Conservation (phyloP, 2,113 vertebrate genomes). For the Gavialis gangeticus region DNA sequence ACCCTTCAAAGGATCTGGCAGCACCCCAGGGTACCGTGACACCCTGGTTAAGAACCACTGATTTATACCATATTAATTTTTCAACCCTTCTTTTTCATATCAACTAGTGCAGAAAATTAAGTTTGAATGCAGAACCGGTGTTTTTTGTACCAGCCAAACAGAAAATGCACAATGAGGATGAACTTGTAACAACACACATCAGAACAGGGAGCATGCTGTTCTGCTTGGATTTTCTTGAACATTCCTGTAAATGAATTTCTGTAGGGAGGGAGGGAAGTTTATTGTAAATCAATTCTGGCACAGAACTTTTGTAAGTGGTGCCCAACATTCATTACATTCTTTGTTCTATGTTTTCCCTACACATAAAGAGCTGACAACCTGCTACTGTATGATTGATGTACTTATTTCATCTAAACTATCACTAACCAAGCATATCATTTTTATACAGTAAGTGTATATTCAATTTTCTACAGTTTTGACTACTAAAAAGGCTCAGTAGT, state of each 20-base stretch:
- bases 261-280: conserved; percentile 32
- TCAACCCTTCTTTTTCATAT: not conserved
- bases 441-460: conserved; percentile 84
- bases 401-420: conserved; percentile 84
- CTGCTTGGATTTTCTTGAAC: conserved; percentile 7
- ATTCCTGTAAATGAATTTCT: conserved; percentile 25
- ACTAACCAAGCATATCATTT: conserved; percentile 86
- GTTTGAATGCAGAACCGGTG: conserved; percentile 41
- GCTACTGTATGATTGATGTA: conserved; percentile 83
- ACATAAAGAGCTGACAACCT: conserved; percentile 79
- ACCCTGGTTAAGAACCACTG: not conserved
- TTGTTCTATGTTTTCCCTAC: conserved; percentile 78
- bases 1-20: too few species aligned
- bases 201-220: conserved; percentile 24
- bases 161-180: conserved; percentile 36
- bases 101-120: conserved; percentile 42
- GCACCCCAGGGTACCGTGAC: not conserved
- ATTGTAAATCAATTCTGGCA: conserved; percentile 63
- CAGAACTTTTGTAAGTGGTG: conserved; percentile 69
- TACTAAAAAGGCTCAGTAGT: conserved; percentile 80
- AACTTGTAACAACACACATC: conserved; percentile 66
- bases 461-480: conserved; percentile 84
- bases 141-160: conserved; percentile 53
- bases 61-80: conserved; percentile 14
- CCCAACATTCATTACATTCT: conserved; percentile 74